phyloP scores from a whole-genome alignment of 1,140 invertebrate genomes.

The Drosophila nannoptera region DNA sequence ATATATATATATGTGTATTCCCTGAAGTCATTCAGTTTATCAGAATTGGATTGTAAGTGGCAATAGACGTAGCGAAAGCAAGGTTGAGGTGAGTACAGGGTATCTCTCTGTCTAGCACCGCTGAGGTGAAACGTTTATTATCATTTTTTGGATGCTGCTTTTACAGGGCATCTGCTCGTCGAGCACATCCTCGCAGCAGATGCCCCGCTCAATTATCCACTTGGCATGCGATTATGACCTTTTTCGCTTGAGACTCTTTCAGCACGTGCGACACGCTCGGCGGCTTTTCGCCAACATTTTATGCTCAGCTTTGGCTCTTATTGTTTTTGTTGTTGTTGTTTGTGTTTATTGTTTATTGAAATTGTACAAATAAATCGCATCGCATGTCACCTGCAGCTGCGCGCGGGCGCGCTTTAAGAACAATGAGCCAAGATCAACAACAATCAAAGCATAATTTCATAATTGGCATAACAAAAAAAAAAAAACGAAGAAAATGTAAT shows the following conservation, averaged over 20 bases:
- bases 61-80: no score
- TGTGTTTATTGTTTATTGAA: conserved; percentile 2
- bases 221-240: conserved; percentile 47
- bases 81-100: neutral
- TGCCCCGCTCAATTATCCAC: neutral
- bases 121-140: no score
- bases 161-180: neutral
- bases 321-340: conserved; percentile 6
- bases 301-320: conserved; percentile 17
- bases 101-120: neutral
- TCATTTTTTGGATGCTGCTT: neutral
- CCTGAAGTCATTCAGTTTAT: no score
- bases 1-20: no score
- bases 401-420: conserved; percentile 10
- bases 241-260: conserved; percentile 35
- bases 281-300: conserved; percentile 30
- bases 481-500: neutral
- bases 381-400: conserved; percentile 44
- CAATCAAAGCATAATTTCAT: conserved; percentile 53
- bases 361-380: conserved; percentile 3
- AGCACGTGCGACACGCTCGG: conserved; percentile 48
- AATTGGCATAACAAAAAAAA: conserved; percentile 42
- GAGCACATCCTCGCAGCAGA: neutral
- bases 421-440: conserved; percentile 13
- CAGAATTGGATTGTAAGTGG: no score